Conservation (phyloP, 2,797 vertebrate genomes). For the Perodicticus potto region DNA sequence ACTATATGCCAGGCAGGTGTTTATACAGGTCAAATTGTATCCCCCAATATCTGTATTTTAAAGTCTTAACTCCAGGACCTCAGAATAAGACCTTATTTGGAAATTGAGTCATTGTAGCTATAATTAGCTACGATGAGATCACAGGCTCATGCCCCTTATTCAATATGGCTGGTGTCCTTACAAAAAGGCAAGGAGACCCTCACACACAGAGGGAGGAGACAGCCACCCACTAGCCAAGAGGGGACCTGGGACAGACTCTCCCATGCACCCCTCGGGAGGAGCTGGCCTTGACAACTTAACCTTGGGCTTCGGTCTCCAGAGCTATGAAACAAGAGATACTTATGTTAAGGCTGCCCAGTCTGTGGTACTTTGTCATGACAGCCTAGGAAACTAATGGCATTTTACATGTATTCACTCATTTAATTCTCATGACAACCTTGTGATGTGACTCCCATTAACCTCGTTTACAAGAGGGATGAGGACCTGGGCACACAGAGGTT, state of each 20-base stretch:
- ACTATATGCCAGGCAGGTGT: neutral
- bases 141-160: neutral
- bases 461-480: neutral
- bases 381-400: neutral
- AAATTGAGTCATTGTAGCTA: neutral
- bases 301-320: neutral
- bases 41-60: neutral
- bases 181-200: neutral
- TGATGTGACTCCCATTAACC: neutral
- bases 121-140: neutral
- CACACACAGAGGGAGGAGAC: too few relatives aligned
- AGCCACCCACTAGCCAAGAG: too few relatives aligned
- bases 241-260: neutral
- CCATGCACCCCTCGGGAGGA: neutral
- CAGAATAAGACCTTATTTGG: neutral
- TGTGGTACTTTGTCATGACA: neutral
- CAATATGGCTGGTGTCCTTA: neutral
- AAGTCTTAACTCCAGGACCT: neutral
- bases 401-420: neutral
- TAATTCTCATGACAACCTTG: neutral
- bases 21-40: fast-evolving
- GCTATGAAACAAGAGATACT: neutral
- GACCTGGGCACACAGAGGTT: neutral
- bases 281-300: too few relatives aligned
- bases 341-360: neutral